Conservation (phyloP, 2,113 vertebrate species). For the Salminus brasiliensis region DNA sequence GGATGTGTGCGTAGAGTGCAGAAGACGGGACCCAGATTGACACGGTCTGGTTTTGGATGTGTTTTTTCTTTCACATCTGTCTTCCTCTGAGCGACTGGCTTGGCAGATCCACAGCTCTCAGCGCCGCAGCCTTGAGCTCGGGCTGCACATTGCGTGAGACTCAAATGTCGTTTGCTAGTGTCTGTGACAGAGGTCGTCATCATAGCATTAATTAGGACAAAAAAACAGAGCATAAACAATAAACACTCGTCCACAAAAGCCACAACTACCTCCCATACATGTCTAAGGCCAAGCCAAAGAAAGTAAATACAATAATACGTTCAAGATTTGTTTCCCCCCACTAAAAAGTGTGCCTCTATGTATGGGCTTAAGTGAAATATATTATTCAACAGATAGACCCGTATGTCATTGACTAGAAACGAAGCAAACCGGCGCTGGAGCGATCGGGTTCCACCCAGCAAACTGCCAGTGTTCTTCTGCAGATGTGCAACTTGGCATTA, state of each 20-base stretch:
- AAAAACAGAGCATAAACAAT: conserved; percentile 78
- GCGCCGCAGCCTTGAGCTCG: conserved; percentile 58
- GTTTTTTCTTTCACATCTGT: conserved; percentile 69
- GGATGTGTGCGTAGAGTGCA: conserved; percentile 43
- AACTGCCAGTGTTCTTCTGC: conserved; percentile 72
- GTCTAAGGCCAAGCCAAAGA: conserved; percentile 65
- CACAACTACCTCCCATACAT: conserved; percentile 65
- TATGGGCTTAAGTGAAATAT: conserved; percentile 55
- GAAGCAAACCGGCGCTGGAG: conserved; percentile 51
- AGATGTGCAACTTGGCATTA: conserved; percentile 84
- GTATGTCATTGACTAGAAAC: conserved; percentile 73
- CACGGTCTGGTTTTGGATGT: conserved; percentile 63
- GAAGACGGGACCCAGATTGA: conserved; percentile 57
- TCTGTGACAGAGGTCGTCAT: conserved; percentile 73
- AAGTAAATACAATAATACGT: conserved; percentile 75
- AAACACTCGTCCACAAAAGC: conserved; percentile 75
- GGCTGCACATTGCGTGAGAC: conserved; percentile 72
- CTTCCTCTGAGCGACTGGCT: conserved; percentile 61
- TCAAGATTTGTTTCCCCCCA: conserved; percentile 73
- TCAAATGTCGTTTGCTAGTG: conserved; percentile 58
- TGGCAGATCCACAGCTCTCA: conserved; percentile 58
- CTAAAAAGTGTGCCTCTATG: conserved; percentile 47
- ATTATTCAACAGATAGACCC: conserved; percentile 68
- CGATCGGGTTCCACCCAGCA: conserved; percentile 67
- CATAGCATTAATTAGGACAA: conserved; percentile 75